Base-by-base conservation (phyloP, 2,888 invertebrate genomes). In the Eristalis tenax region DNA sequence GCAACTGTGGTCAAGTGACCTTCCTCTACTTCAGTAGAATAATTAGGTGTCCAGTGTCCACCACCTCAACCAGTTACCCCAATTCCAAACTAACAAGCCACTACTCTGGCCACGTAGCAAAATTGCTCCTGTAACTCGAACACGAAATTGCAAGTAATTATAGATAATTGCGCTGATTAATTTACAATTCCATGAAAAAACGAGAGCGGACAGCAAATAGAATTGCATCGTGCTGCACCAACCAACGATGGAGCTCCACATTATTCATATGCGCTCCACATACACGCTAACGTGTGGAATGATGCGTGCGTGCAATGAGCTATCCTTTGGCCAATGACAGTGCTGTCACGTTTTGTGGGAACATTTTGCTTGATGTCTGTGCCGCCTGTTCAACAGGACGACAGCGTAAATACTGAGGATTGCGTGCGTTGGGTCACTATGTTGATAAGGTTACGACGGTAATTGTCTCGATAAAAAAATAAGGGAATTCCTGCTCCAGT, bases 291-390 rank as follows among this genome's bases (percentile, higher is more conserved):
- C 78, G 56, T 78, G 78, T 71, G 74, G 71, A 83, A 83, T 71
- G 83, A 83, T 83, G 83, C 75, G 78, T 86, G 83, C 86, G 75
- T 83, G 86, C 71, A 81, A 81, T 69, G 57, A 71, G 77, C 40
- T 78, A 82, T 86, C 86, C 74, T 78, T 78, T 5, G 74, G 66
- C 81, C 85, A 81, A 77, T 85, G 69, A 77, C 85, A 65, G 68
- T 70, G 66, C 75, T 76, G 77, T 81, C 76, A 85, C 73, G 77
- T 70, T 66, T 73, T 74, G 73, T 73, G 82, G 80, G 73, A 85
- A 81, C 32, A 85, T 82, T 77, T 70, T 64, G 32, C 85, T 77
- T 73, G 65, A 71, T 84, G 80, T 50, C 8, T 18, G 18, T n/a
- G 18, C n/a, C 50, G 18, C 8, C 18, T 8, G 50, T 50, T 50